These are phyloP conservation scores for Brachionus plicatilis DNA, from an alignment of 1,140 invertebrate species.

Conservation along the genomic window DNA sequence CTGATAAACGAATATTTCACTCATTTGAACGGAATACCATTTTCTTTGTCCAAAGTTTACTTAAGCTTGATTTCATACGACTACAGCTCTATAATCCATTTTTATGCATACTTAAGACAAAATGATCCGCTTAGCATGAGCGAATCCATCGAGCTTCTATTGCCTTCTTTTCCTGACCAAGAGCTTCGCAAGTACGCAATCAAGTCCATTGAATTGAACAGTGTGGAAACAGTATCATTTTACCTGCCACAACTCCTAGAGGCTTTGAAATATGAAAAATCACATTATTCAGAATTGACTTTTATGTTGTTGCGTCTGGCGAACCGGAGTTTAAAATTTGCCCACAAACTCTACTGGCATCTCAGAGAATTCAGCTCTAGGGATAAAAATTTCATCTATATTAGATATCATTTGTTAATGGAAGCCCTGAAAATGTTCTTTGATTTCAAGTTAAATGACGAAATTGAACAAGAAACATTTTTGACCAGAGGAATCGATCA, in stretches of 20 bases:
- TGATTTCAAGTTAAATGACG: not conserved
- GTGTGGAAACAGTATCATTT: not conserved
- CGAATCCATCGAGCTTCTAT: conserved; percentile 11
- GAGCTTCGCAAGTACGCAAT: not conserved
- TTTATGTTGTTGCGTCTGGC: not conserved
- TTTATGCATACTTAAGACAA: conserved; percentile 37
- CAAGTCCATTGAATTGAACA: not conserved
- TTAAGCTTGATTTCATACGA: not conserved
- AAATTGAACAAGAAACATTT: not conserved
- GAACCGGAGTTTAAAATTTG: not conserved
- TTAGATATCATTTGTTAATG: not conserved
- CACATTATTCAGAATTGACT: not conserved
- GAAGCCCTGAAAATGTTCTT: not conserved
- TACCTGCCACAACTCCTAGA: conserved; percentile 32
- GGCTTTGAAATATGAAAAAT: conserved; percentile 7
- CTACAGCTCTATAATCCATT: conserved; percentile 31
- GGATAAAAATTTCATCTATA: not conserved
- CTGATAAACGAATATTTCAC: conserved; percentile 3
- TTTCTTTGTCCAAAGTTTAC: conserved; percentile 21
- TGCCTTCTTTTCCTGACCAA: conserved; percentile 2
- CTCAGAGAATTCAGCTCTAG: conserved; percentile 1
- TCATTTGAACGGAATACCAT: conserved; percentile 29
- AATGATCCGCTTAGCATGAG: not conserved
- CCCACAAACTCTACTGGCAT: conserved; percentile 13
- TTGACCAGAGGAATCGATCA: not conserved